phyloP scores from a whole-genome alignment of 2,888 invertebrate genomes.

The Luffia ferchaultella region DNA sequence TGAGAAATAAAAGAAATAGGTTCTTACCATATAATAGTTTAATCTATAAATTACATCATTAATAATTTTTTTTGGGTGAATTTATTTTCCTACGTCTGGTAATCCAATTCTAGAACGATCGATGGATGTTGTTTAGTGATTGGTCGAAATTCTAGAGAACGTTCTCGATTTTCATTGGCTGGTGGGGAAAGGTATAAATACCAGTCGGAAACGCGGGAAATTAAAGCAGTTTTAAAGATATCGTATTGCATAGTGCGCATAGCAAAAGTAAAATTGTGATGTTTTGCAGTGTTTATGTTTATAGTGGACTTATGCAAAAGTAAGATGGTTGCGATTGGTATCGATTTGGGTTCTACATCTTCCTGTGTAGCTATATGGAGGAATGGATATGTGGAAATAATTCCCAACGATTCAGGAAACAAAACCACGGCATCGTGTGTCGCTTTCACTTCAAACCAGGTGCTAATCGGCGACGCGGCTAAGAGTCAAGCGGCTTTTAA shows the following conservation, averaged over 20 bases:
- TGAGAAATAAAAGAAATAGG: too few relatives aligned
- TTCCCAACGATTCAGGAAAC: conserved; percentile 38
- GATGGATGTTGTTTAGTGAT: not conserved
- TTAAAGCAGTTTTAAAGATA: conserved; percentile 17
- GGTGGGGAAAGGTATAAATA: conserved; percentile 29
- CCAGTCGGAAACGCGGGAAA: conserved; percentile 20
- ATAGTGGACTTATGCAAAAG: conserved; percentile 4
- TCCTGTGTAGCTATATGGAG: conserved; percentile 44
- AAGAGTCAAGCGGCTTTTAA: conserved; percentile 35
- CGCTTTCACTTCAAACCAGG: conserved; percentile 33
- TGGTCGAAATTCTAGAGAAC: not conserved
- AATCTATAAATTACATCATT: too few relatives aligned
- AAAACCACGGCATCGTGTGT: conserved; percentile 40
- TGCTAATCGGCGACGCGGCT: conserved; percentile 41
- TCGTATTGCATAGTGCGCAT: too few relatives aligned
- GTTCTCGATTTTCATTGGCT: conserved; percentile 24
- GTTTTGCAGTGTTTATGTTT: conserved; percentile 4
- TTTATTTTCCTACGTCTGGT: not conserved
- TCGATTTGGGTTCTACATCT: conserved; percentile 43
- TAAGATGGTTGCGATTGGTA: conserved; percentile 43
- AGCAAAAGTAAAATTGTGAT: conserved; percentile 4
- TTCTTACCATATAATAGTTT: not conserved
- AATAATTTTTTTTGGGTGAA: not conserved
- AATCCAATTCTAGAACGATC: not conserved
- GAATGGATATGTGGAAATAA: conserved; percentile 34